Evolutionary conservation across 1,140 invertebrate species (phyloP).

Genomic region (Yoshiicerus persimilis): DNA sequence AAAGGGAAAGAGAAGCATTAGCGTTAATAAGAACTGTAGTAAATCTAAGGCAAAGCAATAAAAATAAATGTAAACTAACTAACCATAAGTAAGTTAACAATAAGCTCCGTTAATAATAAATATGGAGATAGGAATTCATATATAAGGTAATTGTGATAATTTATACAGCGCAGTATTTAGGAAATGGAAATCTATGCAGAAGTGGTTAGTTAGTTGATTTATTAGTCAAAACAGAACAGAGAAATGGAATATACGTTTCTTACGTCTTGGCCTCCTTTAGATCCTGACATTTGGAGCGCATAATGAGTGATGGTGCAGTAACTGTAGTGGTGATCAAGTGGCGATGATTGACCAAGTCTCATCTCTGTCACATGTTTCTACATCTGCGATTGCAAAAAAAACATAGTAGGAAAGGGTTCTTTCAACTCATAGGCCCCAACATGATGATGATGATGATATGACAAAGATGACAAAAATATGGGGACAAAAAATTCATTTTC

Average conservation of each 20-base stretch:
- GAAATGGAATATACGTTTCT: neutral
- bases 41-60: neutral
- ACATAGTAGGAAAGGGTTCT: slow-evolving; percentile 25
- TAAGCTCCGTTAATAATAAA: neutral
- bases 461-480: slow-evolving; percentile 50
- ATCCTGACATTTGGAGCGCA: slow-evolving; percentile 45
- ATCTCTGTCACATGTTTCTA: slow-evolving; percentile 36
- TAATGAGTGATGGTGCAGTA: slow-evolving; percentile 36
- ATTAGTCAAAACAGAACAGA: neutral
- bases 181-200: neutral
- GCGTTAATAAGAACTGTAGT: neutral
- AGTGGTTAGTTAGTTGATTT: neutral
- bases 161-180: neutral
- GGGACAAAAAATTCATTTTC: slow-evolving; percentile 50
- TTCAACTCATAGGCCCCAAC: slow-evolving; percentile 36
- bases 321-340: slow-evolving; percentile 35
- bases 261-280: slow-evolving; percentile 32
- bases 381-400: slow-evolving; percentile 39
- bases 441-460: slow-evolving; percentile 48
- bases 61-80: neutral
- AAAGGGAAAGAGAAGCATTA: neutral
- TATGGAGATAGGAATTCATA: neutral
- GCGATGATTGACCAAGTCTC: slow-evolving; percentile 37
- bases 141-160: neutral
- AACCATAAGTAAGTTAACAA: neutral